These are phyloP conservation scores for Campoletis sonorensis DNA, from an alignment of 1,140 invertebrate genomes.

Conservation along the genomic window DNA sequence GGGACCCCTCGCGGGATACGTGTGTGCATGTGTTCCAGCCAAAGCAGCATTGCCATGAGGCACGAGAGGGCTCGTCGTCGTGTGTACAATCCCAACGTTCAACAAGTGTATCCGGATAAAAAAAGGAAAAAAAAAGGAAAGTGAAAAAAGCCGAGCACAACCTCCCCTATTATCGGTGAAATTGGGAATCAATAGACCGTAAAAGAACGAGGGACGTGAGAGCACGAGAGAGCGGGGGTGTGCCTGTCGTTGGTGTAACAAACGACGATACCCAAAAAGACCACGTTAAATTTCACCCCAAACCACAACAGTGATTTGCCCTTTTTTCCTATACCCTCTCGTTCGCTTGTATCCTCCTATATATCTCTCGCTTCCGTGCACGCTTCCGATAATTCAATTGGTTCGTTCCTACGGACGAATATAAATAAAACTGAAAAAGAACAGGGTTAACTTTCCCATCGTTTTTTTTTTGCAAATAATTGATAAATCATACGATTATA, in stretches of 20 bases:
- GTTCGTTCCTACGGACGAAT: conserved; percentile 41
- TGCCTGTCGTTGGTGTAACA: conserved; percentile 43
- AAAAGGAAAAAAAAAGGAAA: conserved; percentile 56
- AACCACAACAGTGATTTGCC: conserved; percentile 49
- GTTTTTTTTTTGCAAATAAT: too few relatives aligned
- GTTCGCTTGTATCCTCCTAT: conserved; percentile 33
- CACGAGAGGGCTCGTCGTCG: conserved; percentile 50
- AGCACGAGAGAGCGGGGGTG: conserved; percentile 43
- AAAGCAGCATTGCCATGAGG: conserved; percentile 46
- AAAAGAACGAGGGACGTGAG: conserved; percentile 59
- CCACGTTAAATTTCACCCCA: conserved; percentile 43
- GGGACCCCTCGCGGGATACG: conserved; percentile 34
- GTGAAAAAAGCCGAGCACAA: conserved; percentile 50
- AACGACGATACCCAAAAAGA: conserved; percentile 51
- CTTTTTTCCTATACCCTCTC: conserved; percentile 41
- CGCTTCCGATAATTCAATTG: conserved; percentile 60
- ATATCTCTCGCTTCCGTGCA: background rate
- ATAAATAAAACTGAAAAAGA: background rate
- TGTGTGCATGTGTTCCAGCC: conserved; percentile 57
- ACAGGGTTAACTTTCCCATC: too few relatives aligned
- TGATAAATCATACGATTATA: too few relatives aligned
- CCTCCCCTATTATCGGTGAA: conserved; percentile 71
- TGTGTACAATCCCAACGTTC: conserved; percentile 62
- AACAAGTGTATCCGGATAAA: conserved; percentile 75
- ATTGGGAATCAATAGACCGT: conserved; percentile 75